Percentiles rank a stretch among this genome's conserved stretches.
Conservation (phyloP, 1,140 invertebrate species). For the Zaprionus ornatus region DNA sequence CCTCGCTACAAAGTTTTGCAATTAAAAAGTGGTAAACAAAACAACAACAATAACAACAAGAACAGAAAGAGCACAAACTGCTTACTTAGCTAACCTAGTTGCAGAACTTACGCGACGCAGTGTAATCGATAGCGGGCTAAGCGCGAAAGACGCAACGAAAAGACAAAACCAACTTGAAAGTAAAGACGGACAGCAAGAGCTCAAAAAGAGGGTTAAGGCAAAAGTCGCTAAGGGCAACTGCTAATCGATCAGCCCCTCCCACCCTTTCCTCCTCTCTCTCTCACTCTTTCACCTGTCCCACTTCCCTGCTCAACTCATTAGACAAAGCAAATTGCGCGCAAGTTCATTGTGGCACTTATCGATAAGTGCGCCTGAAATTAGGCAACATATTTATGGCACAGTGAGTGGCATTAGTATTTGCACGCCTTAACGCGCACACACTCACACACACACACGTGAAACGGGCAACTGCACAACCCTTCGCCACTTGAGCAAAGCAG, state of each 20-base stretch:
- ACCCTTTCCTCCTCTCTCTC: background rate
- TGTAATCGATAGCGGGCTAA: constrained; percentile 63
- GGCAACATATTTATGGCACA: constrained; percentile 29
- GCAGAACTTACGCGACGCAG: constrained; percentile 3
- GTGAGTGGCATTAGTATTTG: constrained; percentile 33
- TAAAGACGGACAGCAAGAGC: background rate
- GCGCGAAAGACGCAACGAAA: constrained; percentile 35
- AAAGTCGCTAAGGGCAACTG: constrained; percentile 33
- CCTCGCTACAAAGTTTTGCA: constrained; percentile 45
- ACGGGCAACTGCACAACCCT: constrained; percentile 47
- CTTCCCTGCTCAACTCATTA: constrained; percentile 57
- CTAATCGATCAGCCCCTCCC: constrained; percentile 62
- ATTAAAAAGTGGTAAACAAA: constrained; percentile 45
- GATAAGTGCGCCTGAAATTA: constrained; percentile 42
- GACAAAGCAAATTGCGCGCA: constrained; percentile 31
- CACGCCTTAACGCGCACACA: constrained; percentile 21
- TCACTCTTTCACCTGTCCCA: constrained; percentile 3
- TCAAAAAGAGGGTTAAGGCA: constrained; percentile 69
- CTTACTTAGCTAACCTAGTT: constrained; percentile 58
- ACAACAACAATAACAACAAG: background rate
- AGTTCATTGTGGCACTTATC: constrained; percentile 37
- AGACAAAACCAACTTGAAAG: constrained; percentile 74
- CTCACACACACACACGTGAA: background rate
- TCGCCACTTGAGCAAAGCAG: constrained; percentile 76
- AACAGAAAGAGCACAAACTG: constrained; percentile 19